Conservation (phyloP, 1,140 invertebrate genomes). For the Aricia agestis region DNA sequence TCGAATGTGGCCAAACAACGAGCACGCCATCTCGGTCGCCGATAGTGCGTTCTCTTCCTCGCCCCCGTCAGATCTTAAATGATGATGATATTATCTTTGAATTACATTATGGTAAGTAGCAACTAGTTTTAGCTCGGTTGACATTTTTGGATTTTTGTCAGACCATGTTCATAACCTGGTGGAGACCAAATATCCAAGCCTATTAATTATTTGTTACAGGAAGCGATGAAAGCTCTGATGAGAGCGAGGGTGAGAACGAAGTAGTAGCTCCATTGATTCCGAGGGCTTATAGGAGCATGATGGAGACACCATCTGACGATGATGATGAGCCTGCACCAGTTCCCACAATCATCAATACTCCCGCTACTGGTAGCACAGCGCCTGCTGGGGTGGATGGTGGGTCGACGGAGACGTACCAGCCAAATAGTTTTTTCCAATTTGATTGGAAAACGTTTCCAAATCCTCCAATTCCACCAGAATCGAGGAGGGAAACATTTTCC, state of each 20-base stretch:
- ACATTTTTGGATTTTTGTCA: background rate
- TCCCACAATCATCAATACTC: background rate
- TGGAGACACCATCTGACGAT: background rate
- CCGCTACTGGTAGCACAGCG: background rate
- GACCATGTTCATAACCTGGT: background rate
- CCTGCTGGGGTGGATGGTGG: background rate
- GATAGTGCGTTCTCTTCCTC: background rate
- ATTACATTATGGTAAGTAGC: background rate
- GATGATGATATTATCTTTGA: background rate
- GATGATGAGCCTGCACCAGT: background rate
- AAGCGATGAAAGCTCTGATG: background rate
- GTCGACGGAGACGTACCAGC: background rate
- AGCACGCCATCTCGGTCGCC: too few relatives aligned
- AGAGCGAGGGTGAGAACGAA: background rate
- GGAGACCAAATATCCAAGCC: too few relatives aligned
- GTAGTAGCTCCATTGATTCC: too few relatives aligned
- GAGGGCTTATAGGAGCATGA: too few relatives aligned
- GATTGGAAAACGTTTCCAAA: constrained; percentile 19
- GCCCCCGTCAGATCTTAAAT: background rate
- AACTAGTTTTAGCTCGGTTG: background rate
- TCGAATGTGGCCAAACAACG: too few relatives aligned
- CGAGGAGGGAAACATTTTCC: constrained; percentile 19
- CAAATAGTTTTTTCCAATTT: background rate
- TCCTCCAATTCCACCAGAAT: constrained; percentile 13
- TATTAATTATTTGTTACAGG: background rate